A percentile compares a stretch with the other conserved stretches of the same genome.
Evolutionary conservation across 2,113 vertebrate genomes (phyloP).

Genomic region (Tylochromis polylepis): DNA sequence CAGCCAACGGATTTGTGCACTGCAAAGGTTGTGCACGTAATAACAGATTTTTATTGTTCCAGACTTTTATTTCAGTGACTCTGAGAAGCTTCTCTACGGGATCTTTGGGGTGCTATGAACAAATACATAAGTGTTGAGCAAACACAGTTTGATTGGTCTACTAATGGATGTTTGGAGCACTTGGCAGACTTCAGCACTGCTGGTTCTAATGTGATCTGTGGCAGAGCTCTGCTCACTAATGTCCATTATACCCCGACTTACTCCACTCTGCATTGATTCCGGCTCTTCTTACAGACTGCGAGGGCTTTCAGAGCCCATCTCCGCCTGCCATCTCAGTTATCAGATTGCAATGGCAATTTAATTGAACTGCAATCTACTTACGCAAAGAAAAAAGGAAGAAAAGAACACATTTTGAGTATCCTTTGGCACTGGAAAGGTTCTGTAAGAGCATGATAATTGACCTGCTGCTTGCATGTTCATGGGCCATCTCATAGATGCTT

Average conservation of each 20-base stretch:
- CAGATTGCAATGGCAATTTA: conserved; percentile 36
- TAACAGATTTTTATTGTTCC: neutral
- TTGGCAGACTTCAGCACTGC: conserved; percentile 40
- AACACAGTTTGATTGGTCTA: conserved; percentile 25
- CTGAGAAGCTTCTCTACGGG: neutral
- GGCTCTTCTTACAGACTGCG: conserved; percentile 48
- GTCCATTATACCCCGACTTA: conserved; percentile 50
- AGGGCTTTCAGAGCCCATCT: conserved; percentile 46
- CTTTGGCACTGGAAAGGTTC: neutral
- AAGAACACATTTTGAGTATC: neutral
- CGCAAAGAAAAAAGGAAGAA: neutral
- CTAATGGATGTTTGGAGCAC: conserved; percentile 51
- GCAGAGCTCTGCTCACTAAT: conserved; percentile 34
- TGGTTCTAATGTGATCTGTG: conserved; percentile 33
- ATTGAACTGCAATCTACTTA: conserved; percentile 26
- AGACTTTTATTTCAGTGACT: neutral
- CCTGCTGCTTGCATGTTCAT: neutral
- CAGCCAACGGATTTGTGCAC: neutral
- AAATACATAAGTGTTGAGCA: conserved; percentile 17
- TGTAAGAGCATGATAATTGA: neutral
- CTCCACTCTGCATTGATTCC: conserved; percentile 51
- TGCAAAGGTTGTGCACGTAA: neutral
- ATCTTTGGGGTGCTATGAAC: neutral
- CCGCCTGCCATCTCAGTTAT: conserved; percentile 24
- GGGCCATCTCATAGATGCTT: neutral